These are phyloP conservation scores for Drosophila elegans DNA, from an alignment of 1,140 invertebrate genomes.

Conservation along the genomic window DNA sequence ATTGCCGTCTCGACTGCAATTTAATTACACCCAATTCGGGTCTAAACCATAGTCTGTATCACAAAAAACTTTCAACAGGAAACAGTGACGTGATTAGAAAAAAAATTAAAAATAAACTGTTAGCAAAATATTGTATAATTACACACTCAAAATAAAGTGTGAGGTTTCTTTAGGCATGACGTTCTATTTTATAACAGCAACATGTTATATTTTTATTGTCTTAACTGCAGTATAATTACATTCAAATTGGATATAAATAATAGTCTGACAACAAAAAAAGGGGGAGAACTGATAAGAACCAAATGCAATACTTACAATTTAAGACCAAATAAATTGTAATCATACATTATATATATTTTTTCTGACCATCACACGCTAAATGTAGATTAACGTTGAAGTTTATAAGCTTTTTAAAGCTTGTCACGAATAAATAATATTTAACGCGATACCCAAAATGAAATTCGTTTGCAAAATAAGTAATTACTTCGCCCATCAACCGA, in stretches of 20 bases:
- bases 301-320: background rate
- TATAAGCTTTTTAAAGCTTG: background rate
- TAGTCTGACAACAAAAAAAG: background rate
- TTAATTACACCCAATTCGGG: slow-evolving; percentile 62
- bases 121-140: slow-evolving; percentile 34
- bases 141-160: slow-evolving; percentile 23
- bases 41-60: slow-evolving; percentile 48
- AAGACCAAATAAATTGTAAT: background rate
- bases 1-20: slow-evolving; percentile 61
- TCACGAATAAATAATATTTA: slow-evolving; percentile 9
- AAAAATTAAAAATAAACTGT: slow-evolving; percentile 6
- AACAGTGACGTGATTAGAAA: slow-evolving; percentile 53
- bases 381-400: slow-evolving; percentile 35
- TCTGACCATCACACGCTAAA: slow-evolving; percentile 51
- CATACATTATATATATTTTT: background rate
- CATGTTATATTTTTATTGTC: slow-evolving; percentile 2
- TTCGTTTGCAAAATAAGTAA: background rate
- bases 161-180: slow-evolving; percentile 2
- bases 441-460: background rate
- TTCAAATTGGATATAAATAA: background rate
- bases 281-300: background rate
- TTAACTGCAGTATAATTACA: slow-evolving; percentile 38
- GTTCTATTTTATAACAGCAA: background rate
- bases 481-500: no score
- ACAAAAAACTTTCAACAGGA: slow-evolving; percentile 53